A percentile compares a stretch with the other conserved stretches of the same genome.
Evolutionary conservation across 2,888 invertebrate species (phyloP).

Genomic region (Polia nebulosa): DNA sequence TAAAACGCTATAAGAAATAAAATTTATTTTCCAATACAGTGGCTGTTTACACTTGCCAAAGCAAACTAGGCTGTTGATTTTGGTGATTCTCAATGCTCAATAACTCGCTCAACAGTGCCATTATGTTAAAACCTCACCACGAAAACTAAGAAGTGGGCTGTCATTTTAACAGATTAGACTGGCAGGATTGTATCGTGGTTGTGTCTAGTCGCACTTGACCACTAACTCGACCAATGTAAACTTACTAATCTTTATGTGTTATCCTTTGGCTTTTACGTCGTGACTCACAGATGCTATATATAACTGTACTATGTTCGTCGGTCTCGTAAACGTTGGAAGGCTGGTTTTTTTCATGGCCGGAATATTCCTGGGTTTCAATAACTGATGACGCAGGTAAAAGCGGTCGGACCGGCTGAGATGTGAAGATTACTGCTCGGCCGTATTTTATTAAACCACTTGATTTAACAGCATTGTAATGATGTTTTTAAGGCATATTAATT

Average conservation of each 20-base stretch:
- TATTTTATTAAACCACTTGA: constrained; percentile 5
- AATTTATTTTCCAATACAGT: neutral
- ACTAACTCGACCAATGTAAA: constrained; percentile 13
- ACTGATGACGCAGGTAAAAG: constrained; percentile 54
- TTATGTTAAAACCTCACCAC: neutral
- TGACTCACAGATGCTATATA: constrained; percentile 52
- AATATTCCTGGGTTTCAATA: constrained; percentile 60
- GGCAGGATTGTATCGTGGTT: neutral
- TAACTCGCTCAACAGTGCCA: neutral
- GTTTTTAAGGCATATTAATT: neutral
- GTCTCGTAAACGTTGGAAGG: constrained; percentile 33
- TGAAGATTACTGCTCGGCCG: neutral
- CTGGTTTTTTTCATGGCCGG: constrained; percentile 62
- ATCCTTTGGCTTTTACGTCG: constrained; percentile 59
- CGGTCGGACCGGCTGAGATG: constrained; percentile 5
- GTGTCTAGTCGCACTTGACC: neutral
- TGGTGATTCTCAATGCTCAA: neutral
- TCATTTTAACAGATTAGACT: neutral
- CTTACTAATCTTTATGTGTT: constrained; percentile 13
- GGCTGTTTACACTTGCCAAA: neutral
- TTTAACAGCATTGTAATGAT: neutral
- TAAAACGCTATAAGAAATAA: neutral
- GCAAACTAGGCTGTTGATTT: neutral
- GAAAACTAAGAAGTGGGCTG: neutral
- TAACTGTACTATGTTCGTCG: neutral